Base-by-base conservation (phyloP, 2,888 invertebrate genomes). In the Graphium colonna region DNA sequence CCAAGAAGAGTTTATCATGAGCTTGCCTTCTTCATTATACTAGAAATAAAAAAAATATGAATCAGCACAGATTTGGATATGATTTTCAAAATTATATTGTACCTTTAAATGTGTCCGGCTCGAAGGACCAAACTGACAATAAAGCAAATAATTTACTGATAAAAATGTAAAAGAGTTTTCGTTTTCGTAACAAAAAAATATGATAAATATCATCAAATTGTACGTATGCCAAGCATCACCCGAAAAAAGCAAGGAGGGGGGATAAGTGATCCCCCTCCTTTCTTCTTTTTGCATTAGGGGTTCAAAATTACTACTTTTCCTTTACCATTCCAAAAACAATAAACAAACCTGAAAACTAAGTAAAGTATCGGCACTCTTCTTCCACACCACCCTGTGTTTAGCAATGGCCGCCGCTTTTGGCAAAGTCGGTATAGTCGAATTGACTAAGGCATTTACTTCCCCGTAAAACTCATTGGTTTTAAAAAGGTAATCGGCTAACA, bases 1-100 rank as follows among this genome's bases (percentile, higher is more conserved):
- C 95, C 95, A 96, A 0, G 91, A 88, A 0, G 95, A 95, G 65
- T 92, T 92, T 5, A 94, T 80, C 75, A 93, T 91, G 47, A 95
- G 91, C 0, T 91, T 73, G 41, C 94, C 93, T 52, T 93, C 92
- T 40, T 94, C 93, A 60, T 93, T 90, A 69, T 93, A 93, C 90
- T 93, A n/a, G 82, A 43, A 91, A 77, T n/a, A 46, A 46, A 57
- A 31, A 48, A 38, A 33, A 33, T 7, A 16, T 8, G 5, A 39
- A 39, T 16, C 9, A 16, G 9, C 9, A 16, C 8, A 39, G 16
- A 2, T 38, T 39, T 39, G 1, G 31, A 7, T 16, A 15, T 15
- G 15, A 3, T 21, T n/a, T n/a, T n/a, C n/a, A n/a, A n/a, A n/a
- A n/a, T n/a, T n/a, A n/a, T 9, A 5, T 33, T 1, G 3, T 3